A percentile compares a stretch with the other conserved stretches of the same genome.
Conservation (phyloP, 2,113 vertebrate species). For the Motacilla alba region DNA sequence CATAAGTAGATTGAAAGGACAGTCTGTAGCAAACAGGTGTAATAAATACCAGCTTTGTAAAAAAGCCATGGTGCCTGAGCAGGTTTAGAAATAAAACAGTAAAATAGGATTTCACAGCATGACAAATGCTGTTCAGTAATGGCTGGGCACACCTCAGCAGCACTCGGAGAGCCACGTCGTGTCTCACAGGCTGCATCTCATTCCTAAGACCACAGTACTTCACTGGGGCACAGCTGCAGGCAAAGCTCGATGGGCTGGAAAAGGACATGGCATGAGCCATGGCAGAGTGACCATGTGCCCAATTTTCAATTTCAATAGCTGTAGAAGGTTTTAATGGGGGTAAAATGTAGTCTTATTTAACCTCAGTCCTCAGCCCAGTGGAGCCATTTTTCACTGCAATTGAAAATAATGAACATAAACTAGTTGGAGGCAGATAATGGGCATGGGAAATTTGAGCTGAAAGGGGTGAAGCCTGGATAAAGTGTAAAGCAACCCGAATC, state of each 20-base stretch:
- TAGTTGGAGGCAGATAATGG: background rate
- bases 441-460: background rate
- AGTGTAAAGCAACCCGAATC: background rate
- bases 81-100: background rate
- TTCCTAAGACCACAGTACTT: background rate
- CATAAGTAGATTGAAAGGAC: background rate
- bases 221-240: background rate
- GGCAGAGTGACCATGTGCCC: background rate
- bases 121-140: background rate
- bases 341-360: background rate
- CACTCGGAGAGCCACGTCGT: fast-evolving
- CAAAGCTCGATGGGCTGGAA: background rate
- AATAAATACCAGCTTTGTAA: background rate
- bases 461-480: background rate
- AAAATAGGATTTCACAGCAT: background rate
- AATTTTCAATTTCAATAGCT: background rate
- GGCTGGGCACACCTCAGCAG: background rate
- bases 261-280: fast-evolving
- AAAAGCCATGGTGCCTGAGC: background rate
- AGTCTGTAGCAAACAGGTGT: background rate
- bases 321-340: background rate
- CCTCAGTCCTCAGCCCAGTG: background rate
- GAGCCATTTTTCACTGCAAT: background rate
- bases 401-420: background rate
- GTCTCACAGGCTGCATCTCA: background rate